Evolutionary conservation across 2,888 invertebrate genomes (phyloP).

Genomic region (Hermodice carunculata): DNA sequence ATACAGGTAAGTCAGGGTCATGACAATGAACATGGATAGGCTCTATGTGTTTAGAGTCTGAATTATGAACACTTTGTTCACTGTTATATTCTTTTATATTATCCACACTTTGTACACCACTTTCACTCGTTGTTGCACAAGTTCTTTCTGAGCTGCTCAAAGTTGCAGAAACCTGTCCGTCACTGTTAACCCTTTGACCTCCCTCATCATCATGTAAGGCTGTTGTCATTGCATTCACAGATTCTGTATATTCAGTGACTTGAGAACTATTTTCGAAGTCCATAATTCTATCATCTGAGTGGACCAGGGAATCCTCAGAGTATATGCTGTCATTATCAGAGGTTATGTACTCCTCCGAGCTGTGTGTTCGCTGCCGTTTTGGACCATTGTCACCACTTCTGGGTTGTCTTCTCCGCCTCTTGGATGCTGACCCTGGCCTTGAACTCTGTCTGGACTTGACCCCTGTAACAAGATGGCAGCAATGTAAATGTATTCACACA

Average conservation of each 20-base stretch:
- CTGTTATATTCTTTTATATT: too few species aligned
- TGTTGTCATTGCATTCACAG: constrained; percentile 10
- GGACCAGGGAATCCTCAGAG: constrained; percentile 20
- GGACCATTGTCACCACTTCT: neutral
- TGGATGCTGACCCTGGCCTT: constrained; percentile 17
- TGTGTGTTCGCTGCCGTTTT: constrained; percentile 6
- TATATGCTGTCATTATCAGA: constrained; percentile 23
- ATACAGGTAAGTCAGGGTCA: too few species aligned
- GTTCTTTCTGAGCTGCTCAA: too few species aligned
- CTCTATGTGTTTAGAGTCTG: too few species aligned
- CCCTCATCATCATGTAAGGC: too few species aligned
- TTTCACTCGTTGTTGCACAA: too few species aligned
- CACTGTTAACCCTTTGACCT: too few species aligned
- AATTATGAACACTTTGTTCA: too few species aligned
- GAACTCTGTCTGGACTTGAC: neutral
- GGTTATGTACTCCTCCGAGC: constrained; percentile 19
- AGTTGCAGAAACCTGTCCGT: too few species aligned
- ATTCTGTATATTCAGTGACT: constrained; percentile 5
- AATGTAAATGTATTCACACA: too few species aligned
- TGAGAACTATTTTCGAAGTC: neutral
- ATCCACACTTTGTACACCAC: too few species aligned
- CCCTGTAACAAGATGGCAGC: constrained; percentile 2
- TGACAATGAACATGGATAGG: too few species aligned
- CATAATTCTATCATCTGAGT: constrained; percentile 8
- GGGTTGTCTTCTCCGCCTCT: constrained; percentile 7